Base-by-base conservation (phyloP, 1,140 invertebrate species). In the Aricia agestis region DNA sequence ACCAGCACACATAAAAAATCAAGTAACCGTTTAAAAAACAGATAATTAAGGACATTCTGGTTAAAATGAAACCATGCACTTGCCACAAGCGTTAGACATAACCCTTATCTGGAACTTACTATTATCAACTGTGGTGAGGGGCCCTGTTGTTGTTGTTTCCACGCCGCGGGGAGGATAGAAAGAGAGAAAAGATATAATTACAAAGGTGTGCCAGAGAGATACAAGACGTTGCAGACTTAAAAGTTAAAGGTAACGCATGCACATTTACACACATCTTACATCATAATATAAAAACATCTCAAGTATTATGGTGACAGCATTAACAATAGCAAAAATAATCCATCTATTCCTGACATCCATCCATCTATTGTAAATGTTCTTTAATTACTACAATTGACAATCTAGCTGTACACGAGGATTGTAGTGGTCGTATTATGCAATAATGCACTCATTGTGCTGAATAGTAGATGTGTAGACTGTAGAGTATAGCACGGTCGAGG, bases 71-170 rank as follows among this genome's bases (percentile, higher is more conserved):
- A 52, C 4, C 45, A 52, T 52, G 45, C 45, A 31, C 19, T 63
- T 58, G 17, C n/a, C 11, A 42, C 7, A 69, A 45, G 45, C 19
- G 68, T 70, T 74, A 74, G 68, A 72, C 59, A 72, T 66, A 63
- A 71, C 10, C 67, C 67, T 42, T 67, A 32, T 58, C n/a, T 69
- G 61, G 61, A 45, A 92, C 91, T 92, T 92, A 92, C 91, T 84
- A 92, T 92, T 71, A 92, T 92, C 82, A 92, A 85, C 77, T 92
- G 90, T 74, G 91, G 91, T 71, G 86, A 79, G 67, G 91, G 91
- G n/a, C 89, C 90, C 91, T 92, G 91, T 76, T 52, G 81, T 74
- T 68, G 78, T 68, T 31, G 76, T 71, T 73, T 74, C 72, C 74
- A 71, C 70, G 72, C 72, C 72, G 68, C 74, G 81, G 59, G 58